Evolutionary conservation across 2,113 vertebrate genomes (phyloP), one percentile per base, ranked within the genome.

Genomic region (Mesitornis unicolor): DNA sequence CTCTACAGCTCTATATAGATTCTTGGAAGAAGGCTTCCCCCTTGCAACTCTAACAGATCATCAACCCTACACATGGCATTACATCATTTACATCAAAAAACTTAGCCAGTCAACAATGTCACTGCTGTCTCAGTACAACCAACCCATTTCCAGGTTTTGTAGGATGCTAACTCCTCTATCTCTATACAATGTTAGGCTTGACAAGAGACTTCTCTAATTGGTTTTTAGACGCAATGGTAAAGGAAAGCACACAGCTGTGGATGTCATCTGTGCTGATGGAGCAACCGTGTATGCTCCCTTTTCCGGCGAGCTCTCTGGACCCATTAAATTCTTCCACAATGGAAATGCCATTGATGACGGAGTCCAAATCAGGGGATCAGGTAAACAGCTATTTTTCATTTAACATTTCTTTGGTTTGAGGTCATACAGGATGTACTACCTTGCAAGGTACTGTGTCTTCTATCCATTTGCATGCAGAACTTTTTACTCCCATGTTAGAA

Each of bases 341-440:
- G 97, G 97, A 24, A 98, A 98, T 16, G 91, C 94, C 73, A 98
- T 99, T 78, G 98, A 98, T 25, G 89, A 98, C 33, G 98, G 98
- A 26, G 76, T 99, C 31, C 93, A 89, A 25, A 95, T 98, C 68
- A 80, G 6, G 0, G 98, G 98, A 89, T 25, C 87, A 95, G 98
- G 98, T 99, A 84, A 92, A 91, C 0, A 36, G 38, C 21, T 20
- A 1, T 9, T n/a, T 40, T 65, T 31, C 4, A 31, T 35, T 28
- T 26, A 22, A 8, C 9, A 22, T 51, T 65, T n/a, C 31, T 75
- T 60, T 77, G 48, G 25, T 21, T 17, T 50, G 16, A 69, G 33
- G 24, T 65, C 14, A 11, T 9, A 18, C 0, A 31, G 21, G 24
- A 60, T 47, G 42, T 11, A 17, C 36, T 28, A 48, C 12, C 45